These are phyloP conservation scores for Semibalanus balanoides DNA, from an alignment of 1,140 invertebrate species.

Conservation along the genomic window DNA sequence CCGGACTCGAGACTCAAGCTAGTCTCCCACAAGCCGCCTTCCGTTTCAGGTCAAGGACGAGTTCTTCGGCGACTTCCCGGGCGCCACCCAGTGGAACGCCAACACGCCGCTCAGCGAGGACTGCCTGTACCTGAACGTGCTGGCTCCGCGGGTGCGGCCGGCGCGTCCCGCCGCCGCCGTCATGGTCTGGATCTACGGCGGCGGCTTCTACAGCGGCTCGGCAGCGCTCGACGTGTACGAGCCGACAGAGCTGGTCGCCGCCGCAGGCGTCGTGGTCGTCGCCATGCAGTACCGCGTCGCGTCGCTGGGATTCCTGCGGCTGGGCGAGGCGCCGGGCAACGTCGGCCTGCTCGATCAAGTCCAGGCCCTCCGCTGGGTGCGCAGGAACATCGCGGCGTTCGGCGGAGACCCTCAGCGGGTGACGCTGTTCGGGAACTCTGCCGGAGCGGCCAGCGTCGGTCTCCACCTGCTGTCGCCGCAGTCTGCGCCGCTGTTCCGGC, in stretches of 20 bases:
- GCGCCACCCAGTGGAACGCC: conserved; percentile 90
- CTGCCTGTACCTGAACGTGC: conserved; percentile 87
- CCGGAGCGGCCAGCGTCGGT: conserved; percentile 40
- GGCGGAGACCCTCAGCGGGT: conserved; percentile 39
- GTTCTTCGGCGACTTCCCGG: conserved; percentile 78
- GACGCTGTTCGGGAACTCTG: conserved; percentile 44
- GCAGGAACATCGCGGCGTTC: conserved; percentile 37
- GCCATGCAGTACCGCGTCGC: conserved; percentile 17
- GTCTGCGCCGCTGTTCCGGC: conserved; percentile 15
- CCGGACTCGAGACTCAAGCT: no score
- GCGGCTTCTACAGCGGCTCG: conserved; percentile 19
- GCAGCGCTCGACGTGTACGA: conserved; percentile 10
- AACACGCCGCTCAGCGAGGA: conserved; percentile 85
- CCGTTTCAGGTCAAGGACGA: conserved; percentile 46
- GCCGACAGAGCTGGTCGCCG: conserved; percentile 10
- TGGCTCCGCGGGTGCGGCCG: conserved; percentile 42
- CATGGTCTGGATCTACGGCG: conserved; percentile 24
- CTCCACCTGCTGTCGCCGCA: conserved; percentile 39
- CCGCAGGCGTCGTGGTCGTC: conserved; percentile 16
- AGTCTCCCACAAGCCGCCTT: no score
- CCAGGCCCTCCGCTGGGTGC: conserved; percentile 36
- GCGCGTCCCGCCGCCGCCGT: conserved; percentile 16
- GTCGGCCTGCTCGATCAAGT: conserved; percentile 8
- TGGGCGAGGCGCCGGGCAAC: conserved; percentile 8
- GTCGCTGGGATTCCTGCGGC: conserved; percentile 5